These are phyloP conservation scores for Lymantria monacha DNA, from an alignment of 2,888 invertebrate species.

Conservation along the genomic window DNA sequence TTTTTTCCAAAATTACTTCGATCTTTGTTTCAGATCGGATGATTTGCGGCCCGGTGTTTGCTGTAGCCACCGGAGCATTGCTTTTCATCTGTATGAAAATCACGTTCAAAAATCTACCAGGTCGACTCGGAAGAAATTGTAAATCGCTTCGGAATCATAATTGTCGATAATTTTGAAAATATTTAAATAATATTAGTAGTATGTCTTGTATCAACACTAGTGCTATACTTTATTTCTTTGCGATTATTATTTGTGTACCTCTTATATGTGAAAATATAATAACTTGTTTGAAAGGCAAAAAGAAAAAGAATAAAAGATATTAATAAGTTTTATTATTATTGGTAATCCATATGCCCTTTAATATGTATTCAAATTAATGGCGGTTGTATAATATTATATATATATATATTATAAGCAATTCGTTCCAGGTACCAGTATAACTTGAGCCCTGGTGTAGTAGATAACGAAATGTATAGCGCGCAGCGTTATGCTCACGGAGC, in stretches of 20 bases:
- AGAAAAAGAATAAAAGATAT: background rate
- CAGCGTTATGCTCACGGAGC: too few species aligned
- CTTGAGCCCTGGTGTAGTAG: too few species aligned
- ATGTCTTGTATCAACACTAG: background rate
- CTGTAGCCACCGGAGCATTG: background rate
- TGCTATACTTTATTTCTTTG: background rate
- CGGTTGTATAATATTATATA: too few species aligned
- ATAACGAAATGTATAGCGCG: too few species aligned
- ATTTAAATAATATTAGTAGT: background rate
- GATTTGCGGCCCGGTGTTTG: background rate
- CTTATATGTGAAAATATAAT: slow-evolving; percentile 6
- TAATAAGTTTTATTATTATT: background rate
- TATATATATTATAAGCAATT: too few species aligned
- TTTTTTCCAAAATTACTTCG: slow-evolving; percentile 52
- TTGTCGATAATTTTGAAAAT: too few species aligned
- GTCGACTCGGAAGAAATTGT: too few species aligned
- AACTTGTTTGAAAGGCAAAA: background rate
- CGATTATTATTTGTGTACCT: background rate
- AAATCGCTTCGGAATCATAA: too few species aligned
- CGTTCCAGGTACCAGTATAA: too few species aligned
- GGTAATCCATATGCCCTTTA: background rate
- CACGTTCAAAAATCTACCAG: background rate
- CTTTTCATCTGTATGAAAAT: background rate
- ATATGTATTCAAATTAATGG: too few species aligned
- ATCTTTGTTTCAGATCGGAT: slow-evolving; percentile 50